phyloP scores from a whole-genome alignment of 1,140 invertebrate genomes.

The Drepana arcuata region DNA sequence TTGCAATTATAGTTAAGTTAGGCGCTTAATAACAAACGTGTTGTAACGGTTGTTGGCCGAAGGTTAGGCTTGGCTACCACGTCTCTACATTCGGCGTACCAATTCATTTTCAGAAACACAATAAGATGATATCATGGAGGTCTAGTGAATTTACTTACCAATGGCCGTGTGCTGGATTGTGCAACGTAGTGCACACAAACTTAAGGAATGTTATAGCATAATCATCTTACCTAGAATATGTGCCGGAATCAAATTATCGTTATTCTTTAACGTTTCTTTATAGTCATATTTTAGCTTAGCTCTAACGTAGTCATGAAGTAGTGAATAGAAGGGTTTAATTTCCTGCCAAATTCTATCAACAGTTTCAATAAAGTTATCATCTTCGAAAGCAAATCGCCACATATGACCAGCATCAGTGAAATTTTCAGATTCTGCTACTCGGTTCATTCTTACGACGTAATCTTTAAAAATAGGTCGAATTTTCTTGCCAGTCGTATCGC shows the following conservation, averaged over 20 bases:
- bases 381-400: conserved; percentile 78
- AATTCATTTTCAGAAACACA: no score
- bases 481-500: conserved; percentile 72
- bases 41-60: no score
- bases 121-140: no score
- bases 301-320: conserved; percentile 86
- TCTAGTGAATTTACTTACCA: no score
- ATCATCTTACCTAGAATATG: conserved; percentile 81
- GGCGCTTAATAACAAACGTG: no score
- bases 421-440: conserved; percentile 72
- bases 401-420: conserved; percentile 75
- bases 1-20: no score
- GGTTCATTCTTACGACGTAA: conserved; percentile 76
- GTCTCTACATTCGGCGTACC: no score
- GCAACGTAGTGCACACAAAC: no score
- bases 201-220: no score
- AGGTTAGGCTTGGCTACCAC: no score
- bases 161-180: no score
- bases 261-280: conserved; percentile 72
- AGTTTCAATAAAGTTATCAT: conserved; percentile 45
- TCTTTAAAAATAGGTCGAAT: conserved; percentile 74
- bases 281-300: conserved; percentile 76
- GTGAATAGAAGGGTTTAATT: conserved; percentile 82
- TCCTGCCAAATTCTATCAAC: conserved; percentile 80
- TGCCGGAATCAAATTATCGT: conserved; percentile 83